Base-by-base conservation (phyloP, 2,113 vertebrate genomes). In the Anseranas semipalmata region DNA sequence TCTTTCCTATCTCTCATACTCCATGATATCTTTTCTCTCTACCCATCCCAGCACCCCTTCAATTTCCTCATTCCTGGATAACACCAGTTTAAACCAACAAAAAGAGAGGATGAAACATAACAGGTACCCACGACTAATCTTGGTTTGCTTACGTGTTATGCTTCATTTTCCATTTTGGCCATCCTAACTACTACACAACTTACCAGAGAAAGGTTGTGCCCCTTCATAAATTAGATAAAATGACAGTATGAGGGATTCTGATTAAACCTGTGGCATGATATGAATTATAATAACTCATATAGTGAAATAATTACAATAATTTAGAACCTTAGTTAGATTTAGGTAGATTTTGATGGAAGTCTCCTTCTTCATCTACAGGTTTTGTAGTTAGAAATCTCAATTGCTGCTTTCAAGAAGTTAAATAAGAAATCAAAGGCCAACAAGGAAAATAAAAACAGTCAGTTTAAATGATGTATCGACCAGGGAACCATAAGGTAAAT, bases 341-440 rank as follows among this genome's bases (percentile, higher is more conserved):
- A 73, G 37, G 22, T 21, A 35, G 37, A 19, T 90, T 94, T 90
- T 55, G 46, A 81, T 33, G 22, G 55, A 86, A 52, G 5, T 50
- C 20, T 85, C n/a, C 41, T 62, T 79, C 87, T 52, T 30, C 3
- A 1, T 46, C 60, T 39, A 37, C 7, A 13, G 39, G 41, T 63
- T 87, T 79, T 78, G 28, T 59, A 76, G 71, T 16, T 58, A 72
- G 46, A 95, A 77, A 88, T 80, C 84, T 84, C 85, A 93, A 10
- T n/a, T 52, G 27, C 66, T 91, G 76, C 70, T 81, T 85, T 96
- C 76, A 65, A 91, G 87, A 96, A 82, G 76, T 90, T 91, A 94
- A 95, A 85, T 46, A 93, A 96, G 92, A 94, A 96, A 94, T 91
- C 82, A 88, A 95, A 96, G 59, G 63, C 75, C 90, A 95, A 90